phyloP scores from a whole-genome alignment of 2,797 vertebrate genomes.

The Alauda arvensis region DNA sequence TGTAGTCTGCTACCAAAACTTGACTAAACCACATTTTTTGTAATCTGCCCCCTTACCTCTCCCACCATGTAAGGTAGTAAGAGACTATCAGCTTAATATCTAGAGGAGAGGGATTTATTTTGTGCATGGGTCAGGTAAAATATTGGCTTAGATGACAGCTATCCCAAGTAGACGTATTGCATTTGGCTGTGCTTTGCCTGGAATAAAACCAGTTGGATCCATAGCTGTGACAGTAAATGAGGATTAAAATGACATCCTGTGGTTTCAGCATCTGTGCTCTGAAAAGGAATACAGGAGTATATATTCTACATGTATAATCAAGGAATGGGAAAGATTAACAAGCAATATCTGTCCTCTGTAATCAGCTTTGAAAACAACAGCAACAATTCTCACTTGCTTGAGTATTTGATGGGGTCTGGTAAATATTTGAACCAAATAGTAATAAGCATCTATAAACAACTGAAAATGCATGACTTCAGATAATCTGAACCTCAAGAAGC shows the following conservation, averaged over 20 bases:
- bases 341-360: conserved; percentile 23
- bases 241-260: conserved; percentile 60
- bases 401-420: background rate
- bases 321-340: conserved; percentile 47
- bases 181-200: conserved; percentile 27
- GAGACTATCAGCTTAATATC: background rate
- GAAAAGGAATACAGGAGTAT: conserved; percentile 6
- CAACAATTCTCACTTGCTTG: conserved; percentile 3
- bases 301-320: conserved; percentile 39
- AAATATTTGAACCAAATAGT: conserved; percentile 13
- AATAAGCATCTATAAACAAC: background rate
- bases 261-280: conserved; percentile 62
- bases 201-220: conserved; percentile 47
- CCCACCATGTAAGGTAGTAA: background rate
- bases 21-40: background rate
- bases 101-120: background rate
- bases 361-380: conserved; percentile 29
- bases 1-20: background rate
- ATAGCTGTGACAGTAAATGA: conserved; percentile 44
- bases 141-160: background rate
- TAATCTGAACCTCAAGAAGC: background rate
- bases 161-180: conserved; percentile 21
- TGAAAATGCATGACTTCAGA: background rate
- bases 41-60: background rate
- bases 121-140: background rate